Conservation (phyloP, 2,113 vertebrate species). For the Osmerus eperlanus region DNA sequence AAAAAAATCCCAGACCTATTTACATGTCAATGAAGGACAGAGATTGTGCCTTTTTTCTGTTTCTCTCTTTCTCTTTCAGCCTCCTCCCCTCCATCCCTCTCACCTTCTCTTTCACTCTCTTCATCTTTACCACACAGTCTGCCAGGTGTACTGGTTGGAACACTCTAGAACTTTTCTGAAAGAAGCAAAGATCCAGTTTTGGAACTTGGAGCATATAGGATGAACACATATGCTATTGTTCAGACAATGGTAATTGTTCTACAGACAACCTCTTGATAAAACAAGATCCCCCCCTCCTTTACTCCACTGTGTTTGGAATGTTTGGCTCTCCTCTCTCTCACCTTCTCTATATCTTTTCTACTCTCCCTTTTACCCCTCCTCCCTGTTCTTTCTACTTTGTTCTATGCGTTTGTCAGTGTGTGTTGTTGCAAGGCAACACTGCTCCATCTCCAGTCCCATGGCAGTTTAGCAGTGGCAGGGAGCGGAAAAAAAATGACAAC, state of each 20-base stretch:
- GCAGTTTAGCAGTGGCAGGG: background rate
- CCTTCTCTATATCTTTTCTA: background rate
- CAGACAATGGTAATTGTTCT: no score
- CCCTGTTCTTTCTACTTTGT: background rate
- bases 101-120: slow-evolving; percentile 7
- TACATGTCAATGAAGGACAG: slow-evolving; percentile 27
- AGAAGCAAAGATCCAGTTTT: no score
- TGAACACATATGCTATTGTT: no score
- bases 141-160: background rate
- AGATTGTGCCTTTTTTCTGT: background rate
- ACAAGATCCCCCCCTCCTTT: background rate
- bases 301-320: background rate
- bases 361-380: background rate
- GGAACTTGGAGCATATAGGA: no score
- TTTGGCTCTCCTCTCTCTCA: slow-evolving; percentile 7
- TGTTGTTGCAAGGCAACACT: background rate
- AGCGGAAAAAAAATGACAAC: background rate
- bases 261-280: no score
- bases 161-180: background rate
- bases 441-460: background rate
- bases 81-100: slow-evolving; percentile 6
- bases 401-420: background rate
- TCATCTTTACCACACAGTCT: background rate
- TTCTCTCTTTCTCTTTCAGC: background rate
- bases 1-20: slow-evolving; percentile 27